A percentile compares a stretch with the other conserved stretches of the same genome.
Conservation (phyloP, 2,113 vertebrate species). For the Gracilinanus agilis region DNA sequence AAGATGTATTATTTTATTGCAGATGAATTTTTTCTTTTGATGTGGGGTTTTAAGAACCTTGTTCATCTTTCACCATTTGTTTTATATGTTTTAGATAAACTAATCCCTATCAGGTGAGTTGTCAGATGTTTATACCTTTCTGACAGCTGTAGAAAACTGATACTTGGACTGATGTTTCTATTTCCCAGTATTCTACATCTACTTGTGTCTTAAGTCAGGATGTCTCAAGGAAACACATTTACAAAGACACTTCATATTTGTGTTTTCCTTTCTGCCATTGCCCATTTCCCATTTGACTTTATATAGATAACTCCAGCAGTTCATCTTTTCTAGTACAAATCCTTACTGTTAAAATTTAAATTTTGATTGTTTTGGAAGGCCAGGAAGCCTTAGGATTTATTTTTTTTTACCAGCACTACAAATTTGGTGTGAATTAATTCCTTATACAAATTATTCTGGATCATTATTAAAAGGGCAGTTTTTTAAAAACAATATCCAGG, state of each 20-base stretch:
- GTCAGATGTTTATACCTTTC: conserved; percentile 57
- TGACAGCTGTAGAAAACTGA: conserved; percentile 54
- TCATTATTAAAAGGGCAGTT: conserved; percentile 7
- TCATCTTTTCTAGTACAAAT: not conserved
- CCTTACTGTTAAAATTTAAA: not conserved
- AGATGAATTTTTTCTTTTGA: not conserved
- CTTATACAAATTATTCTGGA: not conserved
- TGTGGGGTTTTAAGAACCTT: conserved; percentile 30
- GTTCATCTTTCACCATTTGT: conserved; percentile 41
- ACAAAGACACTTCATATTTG: not conserved
- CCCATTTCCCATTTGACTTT: not conserved
- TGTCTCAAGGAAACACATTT: conserved; percentile 25
- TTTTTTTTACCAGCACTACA: conserved; percentile 18
- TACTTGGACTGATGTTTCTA: conserved; percentile 23
- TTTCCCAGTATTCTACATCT: not conserved
- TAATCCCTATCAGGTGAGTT: conserved; percentile 62
- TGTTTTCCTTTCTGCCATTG: not conserved
- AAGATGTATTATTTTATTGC: not conserved
- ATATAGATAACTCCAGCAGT: not conserved
- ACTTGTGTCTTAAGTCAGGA: not conserved
- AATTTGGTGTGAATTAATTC: conserved; percentile 17
- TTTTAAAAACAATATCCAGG: not conserved
- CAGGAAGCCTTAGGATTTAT: conserved; percentile 51
- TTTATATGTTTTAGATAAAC: conserved; percentile 53
- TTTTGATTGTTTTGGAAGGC: conserved; percentile 19